phyloP scores from a whole-genome alignment of 1,140 invertebrate genomes.

The Diuraphis noxia region DNA sequence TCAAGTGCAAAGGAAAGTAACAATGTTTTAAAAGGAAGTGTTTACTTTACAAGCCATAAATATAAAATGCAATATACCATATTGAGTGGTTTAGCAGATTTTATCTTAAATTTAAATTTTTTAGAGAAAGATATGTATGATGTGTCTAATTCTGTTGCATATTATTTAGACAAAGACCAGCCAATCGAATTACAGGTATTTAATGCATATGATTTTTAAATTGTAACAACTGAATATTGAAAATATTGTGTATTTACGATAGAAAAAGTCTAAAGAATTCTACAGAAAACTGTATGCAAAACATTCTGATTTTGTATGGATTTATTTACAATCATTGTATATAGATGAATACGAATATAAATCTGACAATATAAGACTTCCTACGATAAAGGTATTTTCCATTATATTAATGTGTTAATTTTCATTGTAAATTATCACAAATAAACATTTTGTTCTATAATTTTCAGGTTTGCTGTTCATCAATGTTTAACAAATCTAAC shows the following conservation, averaged over 20 bases:
- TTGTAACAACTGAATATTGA: neutral
- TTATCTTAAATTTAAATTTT: constrained; percentile 64
- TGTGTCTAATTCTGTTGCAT: constrained; percentile 61
- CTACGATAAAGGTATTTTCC: neutral
- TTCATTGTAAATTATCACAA: neutral
- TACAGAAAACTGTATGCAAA: constrained; percentile 14
- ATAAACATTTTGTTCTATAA: neutral
- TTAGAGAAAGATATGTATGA: constrained; percentile 62
- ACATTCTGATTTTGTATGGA: constrained; percentile 36
- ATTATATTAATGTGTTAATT: neutral
- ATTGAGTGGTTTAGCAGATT: constrained; percentile 62
- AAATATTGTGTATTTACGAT: neutral
- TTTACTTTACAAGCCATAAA: constrained; percentile 66
- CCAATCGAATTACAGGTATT: constrained; percentile 67
- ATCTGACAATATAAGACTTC: constrained; percentile 11
- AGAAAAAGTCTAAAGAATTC: constrained; percentile 35
- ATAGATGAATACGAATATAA: constrained; percentile 25
- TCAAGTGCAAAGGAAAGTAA: constrained; percentile 64
- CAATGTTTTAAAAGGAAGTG: constrained; percentile 64
- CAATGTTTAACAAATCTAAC: neutral
- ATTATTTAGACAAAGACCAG: constrained; percentile 67
- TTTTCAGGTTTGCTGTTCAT: constrained; percentile 32
- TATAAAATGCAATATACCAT: constrained; percentile 67
- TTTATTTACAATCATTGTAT: constrained; percentile 37
- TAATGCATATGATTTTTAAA: neutral